Evolutionary conservation across 2,888 invertebrate species (phyloP), one percentile per base, ranked within the genome.

Genomic region (Tachina lurida): DNA sequence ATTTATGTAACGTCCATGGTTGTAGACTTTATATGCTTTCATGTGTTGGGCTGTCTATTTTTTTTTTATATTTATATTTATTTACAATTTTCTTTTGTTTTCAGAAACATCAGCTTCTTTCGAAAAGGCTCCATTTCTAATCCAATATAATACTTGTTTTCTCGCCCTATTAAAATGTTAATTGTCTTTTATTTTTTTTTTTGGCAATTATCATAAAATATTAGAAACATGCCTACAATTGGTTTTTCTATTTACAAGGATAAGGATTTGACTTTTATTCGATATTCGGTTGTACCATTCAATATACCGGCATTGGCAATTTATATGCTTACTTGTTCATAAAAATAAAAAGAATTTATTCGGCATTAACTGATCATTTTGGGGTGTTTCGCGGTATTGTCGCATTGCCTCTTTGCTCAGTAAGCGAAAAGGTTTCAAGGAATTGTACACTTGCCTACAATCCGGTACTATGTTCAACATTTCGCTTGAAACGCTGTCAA

Each of bases 121-220:
- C 19, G 22, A 10, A 52, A 31, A 63, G n/a, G 62, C 41, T 80
- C 47, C 49, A 58, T 52, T 52, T 74, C 17, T 56, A 12, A 74
- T 68, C 74, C 43, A 81, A 75, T 75, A 41, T 68, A 17, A 75
- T 68, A 67, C 45, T 79, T 75, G 19, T 76, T 77, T 67, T 75
- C 73, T 79, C 56, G 75, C 73, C 73, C 73, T 76, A 86, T 84
- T 84, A 84, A 76, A 80, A 73, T 83, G 67, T 71, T 73, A 80
- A 86, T 83, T 83, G 78, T 70, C 43, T 45, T 9, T 71, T 54
- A 52, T 54, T 43, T 63, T 71, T 54, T 41, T 54, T 43, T 63
- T 63, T 63, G 7, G 19, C 17, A 13, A 62, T 52, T 13, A 79
- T 54, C 17, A 17, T 41, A 62, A 62, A 62, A 31, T 54, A 15